These are phyloP conservation scores for Galeruca laticollis DNA, from an alignment of 2,888 invertebrate genomes.

Conservation along the genomic window DNA sequence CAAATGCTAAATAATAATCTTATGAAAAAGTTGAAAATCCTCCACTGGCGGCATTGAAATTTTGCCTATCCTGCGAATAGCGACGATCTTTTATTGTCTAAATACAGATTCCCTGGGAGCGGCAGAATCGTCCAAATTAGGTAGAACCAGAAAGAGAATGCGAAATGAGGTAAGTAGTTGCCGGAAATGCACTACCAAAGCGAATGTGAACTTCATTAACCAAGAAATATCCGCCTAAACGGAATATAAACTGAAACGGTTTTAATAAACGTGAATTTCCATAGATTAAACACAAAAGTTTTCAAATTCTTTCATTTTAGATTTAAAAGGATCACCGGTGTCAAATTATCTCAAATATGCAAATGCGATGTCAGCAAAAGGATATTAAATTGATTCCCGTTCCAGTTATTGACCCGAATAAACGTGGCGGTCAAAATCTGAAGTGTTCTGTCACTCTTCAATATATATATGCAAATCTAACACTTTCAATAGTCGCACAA, in stretches of 20 bases:
- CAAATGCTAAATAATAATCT: neutral
- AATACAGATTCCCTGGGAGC: constrained; percentile 29
- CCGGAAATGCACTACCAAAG: constrained; percentile 36
- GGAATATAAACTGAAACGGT: neutral
- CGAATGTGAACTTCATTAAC: constrained; percentile 27
- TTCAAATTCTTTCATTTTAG: too few relatives aligned
- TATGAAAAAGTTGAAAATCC: neutral
- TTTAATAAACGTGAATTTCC: neutral
- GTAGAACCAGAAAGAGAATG: constrained; percentile 39
- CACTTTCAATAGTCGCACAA: constrained; percentile 54
- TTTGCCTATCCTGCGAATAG: constrained; percentile 29
- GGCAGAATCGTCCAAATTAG: constrained; percentile 36
- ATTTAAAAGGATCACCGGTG: too few relatives aligned
- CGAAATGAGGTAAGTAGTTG: constrained; percentile 39
- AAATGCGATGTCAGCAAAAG: constrained; percentile 44
- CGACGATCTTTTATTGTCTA: constrained; percentile 34
- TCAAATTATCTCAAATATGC: constrained; percentile 26
- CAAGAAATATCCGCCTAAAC: neutral
- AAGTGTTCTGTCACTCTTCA: constrained; percentile 37
- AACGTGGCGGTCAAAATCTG: constrained; percentile 29
- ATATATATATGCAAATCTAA: constrained; percentile 56
- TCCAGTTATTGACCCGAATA: constrained; percentile 35
- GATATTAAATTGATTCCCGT: constrained; percentile 43
- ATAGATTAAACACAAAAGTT: too few relatives aligned
- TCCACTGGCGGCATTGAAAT: constrained; percentile 20